Evolutionary conservation across 1,140 invertebrate species (phyloP).

Genomic region (Drosophila grimshawi): DNA sequence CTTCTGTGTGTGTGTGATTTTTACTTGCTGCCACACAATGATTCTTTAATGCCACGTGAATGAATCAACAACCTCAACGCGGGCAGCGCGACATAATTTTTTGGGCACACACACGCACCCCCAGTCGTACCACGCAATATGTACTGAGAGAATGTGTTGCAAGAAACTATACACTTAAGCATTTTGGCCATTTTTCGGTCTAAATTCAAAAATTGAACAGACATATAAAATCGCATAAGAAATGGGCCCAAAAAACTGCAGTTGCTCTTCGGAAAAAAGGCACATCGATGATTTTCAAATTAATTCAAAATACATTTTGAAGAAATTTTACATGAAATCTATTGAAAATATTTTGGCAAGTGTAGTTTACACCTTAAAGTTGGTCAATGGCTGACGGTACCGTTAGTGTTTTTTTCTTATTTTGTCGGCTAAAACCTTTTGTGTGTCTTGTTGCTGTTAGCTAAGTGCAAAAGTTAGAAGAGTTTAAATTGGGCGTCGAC

Average conservation of each 20-base stretch:
- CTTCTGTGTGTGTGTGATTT: neutral
- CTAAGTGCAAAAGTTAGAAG: neutral
- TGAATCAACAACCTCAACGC: conserved; percentile 17
- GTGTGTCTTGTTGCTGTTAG: neutral
- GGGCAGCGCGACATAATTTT: conserved; percentile 26
- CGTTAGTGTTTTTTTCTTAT: neutral
- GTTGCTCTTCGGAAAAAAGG: neutral
- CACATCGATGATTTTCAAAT: too few species aligned
- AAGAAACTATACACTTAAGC: too few species aligned
- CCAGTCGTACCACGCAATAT: conserved; percentile 54
- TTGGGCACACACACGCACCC: conserved; percentile 11
- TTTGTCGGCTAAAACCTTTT: neutral
- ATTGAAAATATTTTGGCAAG: neutral
- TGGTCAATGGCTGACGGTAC: conserved; percentile 4
- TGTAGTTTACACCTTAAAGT: neutral
- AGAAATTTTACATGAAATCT: too few species aligned
- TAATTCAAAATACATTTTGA: too few species aligned
- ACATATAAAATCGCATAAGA: too few species aligned
- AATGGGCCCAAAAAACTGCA: too few species aligned
- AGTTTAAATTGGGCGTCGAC: conserved; percentile 11
- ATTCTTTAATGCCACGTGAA: conserved; percentile 65
- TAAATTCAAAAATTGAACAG: neutral
- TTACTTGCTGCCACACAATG: conserved; percentile 55
- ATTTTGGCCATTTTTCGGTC: too few species aligned
- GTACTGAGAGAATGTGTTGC: conserved; percentile 5